Base-by-base conservation (phyloP, 1,140 invertebrate genomes). In the Pollicipes pollicipes region DNA sequence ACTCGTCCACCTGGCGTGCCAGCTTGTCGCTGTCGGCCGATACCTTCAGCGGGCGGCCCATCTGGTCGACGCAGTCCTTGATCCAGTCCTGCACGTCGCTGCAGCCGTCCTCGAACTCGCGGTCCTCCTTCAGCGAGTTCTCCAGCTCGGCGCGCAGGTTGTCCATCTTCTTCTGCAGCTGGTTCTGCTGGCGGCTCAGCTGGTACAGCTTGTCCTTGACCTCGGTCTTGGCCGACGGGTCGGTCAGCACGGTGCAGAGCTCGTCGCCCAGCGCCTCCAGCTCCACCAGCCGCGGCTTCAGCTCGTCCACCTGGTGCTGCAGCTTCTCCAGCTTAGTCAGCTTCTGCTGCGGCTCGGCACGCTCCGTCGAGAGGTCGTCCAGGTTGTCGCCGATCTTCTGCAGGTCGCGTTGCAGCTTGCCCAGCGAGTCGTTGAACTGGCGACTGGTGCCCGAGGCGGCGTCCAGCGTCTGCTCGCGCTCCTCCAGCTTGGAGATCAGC, bases 121-220 rank as follows among this genome's bases (percentile, higher is more conserved):
- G 85, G 0, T 80, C 82, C 73, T 83, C 80, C 79, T 83, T 85
- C 0, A 93, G 80, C 28, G 88, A 88, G 10, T 88, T 90, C 78
- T 96, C 93, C 29, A 95, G 86, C 79, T 96, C 93, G 2, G 90
- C 91, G 79, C 93, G 93, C 73, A 86, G 86, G 73, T 91, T 88
- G 77, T 93, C 92, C 70, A 95, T 79, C 81, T 95, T 94, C 83
- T 90, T 88, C 76, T 93, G 91, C 69, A 95, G 81, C 67, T 88
- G 87, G 75, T 88, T 88, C 76, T 93, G 93, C 77, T 92, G 85
- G 68, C 90, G 84, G n/a, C 87, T 89, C 30, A 93, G 84, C 4
- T 88, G 88, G 0, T 87, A 83, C 29, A 97, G 82, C 79, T 96
- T 95, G 68, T 85, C 87, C 80, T 91, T 90, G 70, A 97, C 92